Base-by-base conservation (phyloP, 2,113 vertebrate species). In the Aegithalos caudatus region DNA sequence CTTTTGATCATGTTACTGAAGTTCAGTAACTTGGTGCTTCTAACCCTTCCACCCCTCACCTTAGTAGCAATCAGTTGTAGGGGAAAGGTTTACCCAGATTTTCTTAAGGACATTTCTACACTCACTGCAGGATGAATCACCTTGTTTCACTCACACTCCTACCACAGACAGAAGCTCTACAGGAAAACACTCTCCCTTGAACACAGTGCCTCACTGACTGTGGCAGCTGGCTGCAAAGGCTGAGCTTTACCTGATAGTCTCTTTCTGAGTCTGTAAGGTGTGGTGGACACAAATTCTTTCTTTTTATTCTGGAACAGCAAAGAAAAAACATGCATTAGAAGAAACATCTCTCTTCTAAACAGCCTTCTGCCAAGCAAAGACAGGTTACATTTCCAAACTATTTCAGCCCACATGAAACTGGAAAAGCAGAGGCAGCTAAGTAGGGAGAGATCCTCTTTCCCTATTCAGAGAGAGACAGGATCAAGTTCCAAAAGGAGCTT, bases 261-360 rank as follows among this genome's bases (percentile, higher is more conserved):
- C 97, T 99, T 99, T 92, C 99, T 98, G 89, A 99, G 97, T 91
- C 98, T 98, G 95, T 98, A 98, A 80, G 99, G 98, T 27, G 98
- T 98, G 42, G 98, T 98, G 84, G 99, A 99, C 45, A 98, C 97
- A 97, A 98, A 98, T 97, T 98, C 98, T 73, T 98, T 98, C 95
- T 97, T 98, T 94, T 97, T 98, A 71, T 79, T 97, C 99, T 99
- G 97, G 69, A 96, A 96, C 45, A 82, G 97, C 48, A 88, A 58
- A 96, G 27, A 53, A 66, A 58, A 84, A 67, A 66, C 25, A 61
- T 18, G 28, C 35, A 74, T 96, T 86, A 95, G 33, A 88, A 87
- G 33, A 66, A 82, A 48, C 16, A 58, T 2, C 4, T 16, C 3
- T 87, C n/a, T 45, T 81, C 29, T 69, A 27, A 95, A 91, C 23